phyloP scores from a whole-genome alignment of 2,888 invertebrate genomes.

The Xiphydria camelus region DNA sequence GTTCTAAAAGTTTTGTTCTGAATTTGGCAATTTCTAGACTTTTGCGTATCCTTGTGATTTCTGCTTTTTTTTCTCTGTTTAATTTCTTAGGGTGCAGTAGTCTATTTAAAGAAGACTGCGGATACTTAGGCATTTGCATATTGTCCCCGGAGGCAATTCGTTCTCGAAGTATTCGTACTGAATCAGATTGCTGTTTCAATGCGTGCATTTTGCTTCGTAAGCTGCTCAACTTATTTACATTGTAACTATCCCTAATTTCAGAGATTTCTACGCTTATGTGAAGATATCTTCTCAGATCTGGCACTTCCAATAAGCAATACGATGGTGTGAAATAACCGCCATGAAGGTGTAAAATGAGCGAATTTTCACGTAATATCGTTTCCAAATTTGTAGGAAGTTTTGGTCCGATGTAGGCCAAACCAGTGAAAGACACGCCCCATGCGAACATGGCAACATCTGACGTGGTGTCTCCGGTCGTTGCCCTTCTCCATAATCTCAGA shows the following conservation, averaged over 20 bases:
- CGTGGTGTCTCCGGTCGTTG: constrained; percentile 38
- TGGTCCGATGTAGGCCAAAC: constrained; percentile 75
- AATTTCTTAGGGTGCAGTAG: constrained; percentile 60
- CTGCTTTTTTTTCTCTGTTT: constrained; percentile 67
- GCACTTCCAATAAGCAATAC: constrained; percentile 54
- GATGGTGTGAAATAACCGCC: constrained; percentile 80
- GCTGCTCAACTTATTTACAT: constrained; percentile 70
- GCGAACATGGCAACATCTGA: constrained; percentile 71
- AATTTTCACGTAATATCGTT: constrained; percentile 69
- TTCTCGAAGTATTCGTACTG: constrained; percentile 58
- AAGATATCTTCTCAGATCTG: constrained; percentile 50
- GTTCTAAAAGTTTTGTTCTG: constrained; percentile 69
- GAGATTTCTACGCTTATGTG: constrained; percentile 38
- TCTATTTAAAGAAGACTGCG: constrained; percentile 47
- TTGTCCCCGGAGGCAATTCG: constrained; percentile 59
- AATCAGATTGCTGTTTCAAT: constrained; percentile 70
- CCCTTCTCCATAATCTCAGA: constrained; percentile 50
- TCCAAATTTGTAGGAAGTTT: constrained; percentile 70
- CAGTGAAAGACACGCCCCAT: constrained; percentile 86
- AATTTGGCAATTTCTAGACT: constrained; percentile 73
- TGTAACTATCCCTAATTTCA: constrained; percentile 75
- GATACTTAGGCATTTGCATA: constrained; percentile 44
- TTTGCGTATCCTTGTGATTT: constrained; percentile 68
- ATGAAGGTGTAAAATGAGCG: constrained; percentile 84
- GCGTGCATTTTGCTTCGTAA: constrained; percentile 61